phyloP scores from a whole-genome alignment of 1,140 invertebrate species.

The Chrysoperla carnea region DNA sequence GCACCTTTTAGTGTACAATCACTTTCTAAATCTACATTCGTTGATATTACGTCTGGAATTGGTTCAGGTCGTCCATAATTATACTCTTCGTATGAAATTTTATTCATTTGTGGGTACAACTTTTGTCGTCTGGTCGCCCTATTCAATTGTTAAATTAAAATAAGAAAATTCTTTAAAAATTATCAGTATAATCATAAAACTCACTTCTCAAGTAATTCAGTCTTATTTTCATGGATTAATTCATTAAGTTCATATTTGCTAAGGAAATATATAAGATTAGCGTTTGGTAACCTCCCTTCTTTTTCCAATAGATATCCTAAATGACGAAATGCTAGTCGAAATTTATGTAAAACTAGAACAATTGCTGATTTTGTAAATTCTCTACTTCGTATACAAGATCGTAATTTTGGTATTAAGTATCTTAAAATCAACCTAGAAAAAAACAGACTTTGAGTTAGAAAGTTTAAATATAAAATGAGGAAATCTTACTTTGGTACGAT shows the following conservation, averaged over 20 bases:
- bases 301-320: conserved; percentile 36
- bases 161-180: background rate
- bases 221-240: conserved; percentile 33
- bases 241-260: conserved; percentile 42
- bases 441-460: conserved; percentile 1
- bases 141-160: conserved; percentile 6
- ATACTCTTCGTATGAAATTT: conserved; percentile 44
- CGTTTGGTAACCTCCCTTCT: conserved; percentile 42
- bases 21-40: conserved; percentile 6
- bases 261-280: conserved; percentile 51
- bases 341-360: conserved; percentile 35
- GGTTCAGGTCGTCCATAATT: conserved; percentile 35
- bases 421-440: conserved; percentile 26
- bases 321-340: conserved; percentile 36
- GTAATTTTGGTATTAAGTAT: conserved; percentile 35
- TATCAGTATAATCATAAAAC: conserved; percentile 2
- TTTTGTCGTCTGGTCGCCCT: conserved; percentile 46
- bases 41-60: conserved; percentile 10
- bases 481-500: conserved; percentile 22
- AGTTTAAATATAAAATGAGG: no score
- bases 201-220: conserved; percentile 44
- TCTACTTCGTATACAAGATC: conserved; percentile 36
- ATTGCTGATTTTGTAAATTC: conserved; percentile 48
- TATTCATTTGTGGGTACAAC: conserved; percentile 33
- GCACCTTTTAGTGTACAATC: conserved; percentile 35